Conservation (phyloP, 2,797 vertebrate species). For the Rhinichthys osculus region DNA sequence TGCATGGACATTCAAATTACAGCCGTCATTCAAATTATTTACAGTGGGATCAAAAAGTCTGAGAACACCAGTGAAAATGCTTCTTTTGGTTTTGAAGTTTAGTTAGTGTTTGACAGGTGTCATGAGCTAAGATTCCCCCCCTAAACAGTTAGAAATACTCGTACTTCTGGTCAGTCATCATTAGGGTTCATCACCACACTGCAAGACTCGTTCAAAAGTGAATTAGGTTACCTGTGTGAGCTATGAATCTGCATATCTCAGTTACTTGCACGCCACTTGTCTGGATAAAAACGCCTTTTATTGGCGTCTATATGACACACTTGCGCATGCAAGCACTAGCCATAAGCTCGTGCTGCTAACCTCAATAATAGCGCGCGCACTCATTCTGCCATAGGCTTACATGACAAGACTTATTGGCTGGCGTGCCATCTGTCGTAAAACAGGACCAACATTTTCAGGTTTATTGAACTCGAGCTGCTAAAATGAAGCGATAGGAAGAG, state of each 20-base stretch:
- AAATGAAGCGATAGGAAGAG: background rate
- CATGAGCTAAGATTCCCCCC: background rate
- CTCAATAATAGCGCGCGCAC: background rate
- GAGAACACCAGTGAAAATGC: background rate
- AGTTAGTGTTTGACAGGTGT: constrained; percentile 5
- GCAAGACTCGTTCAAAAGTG: background rate
- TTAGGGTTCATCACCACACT: background rate
- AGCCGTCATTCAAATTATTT: background rate
- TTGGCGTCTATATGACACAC: constrained; percentile 25
- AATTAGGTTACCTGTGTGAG: background rate
- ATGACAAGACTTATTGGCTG: constrained; percentile 11
- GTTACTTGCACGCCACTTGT: background rate
- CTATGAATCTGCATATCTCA: background rate
- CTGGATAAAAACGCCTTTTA: constrained; percentile 30
- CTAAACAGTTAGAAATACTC: background rate
- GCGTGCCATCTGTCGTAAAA: constrained; percentile 10
- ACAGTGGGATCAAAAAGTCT: background rate
- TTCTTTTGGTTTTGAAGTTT: background rate
- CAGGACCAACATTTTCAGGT: background rate
- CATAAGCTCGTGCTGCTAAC: constrained; percentile 17
- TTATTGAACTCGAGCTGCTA: background rate
- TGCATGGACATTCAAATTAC: background rate
- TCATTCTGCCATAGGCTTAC: constrained; percentile 4
- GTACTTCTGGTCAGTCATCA: background rate
- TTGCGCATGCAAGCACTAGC: background rate